These are phyloP conservation scores for Neoseiulus cucumeris DNA, from an alignment of 1,140 invertebrate genomes.

Conservation along the genomic window DNA sequence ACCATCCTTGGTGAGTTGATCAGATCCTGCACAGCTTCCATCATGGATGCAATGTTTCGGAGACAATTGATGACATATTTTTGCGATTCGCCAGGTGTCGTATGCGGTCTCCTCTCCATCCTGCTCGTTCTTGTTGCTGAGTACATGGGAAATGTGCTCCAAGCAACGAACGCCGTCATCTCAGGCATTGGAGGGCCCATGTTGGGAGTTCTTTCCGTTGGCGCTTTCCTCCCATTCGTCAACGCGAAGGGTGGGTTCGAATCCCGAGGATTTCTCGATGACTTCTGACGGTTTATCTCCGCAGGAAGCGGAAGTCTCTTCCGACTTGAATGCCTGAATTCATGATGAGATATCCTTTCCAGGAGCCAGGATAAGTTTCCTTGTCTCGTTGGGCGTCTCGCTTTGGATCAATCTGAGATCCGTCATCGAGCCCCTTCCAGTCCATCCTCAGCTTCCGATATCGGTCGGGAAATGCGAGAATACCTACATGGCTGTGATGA, in stretches of 20 bases:
- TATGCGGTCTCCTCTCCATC: constrained; percentile 45
- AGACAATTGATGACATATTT: neutral
- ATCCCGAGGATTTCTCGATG: neutral
- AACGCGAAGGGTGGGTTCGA: constrained; percentile 33
- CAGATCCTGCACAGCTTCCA: neutral
- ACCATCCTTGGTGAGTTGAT: neutral
- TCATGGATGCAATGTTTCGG: neutral
- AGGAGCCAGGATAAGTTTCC: neutral
- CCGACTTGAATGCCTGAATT: neutral
- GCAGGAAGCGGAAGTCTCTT: neutral
- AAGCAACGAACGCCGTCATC: constrained; percentile 52
- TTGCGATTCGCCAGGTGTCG: constrained; percentile 32
- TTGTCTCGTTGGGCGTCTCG: neutral
- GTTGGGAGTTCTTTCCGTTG: constrained; percentile 50
- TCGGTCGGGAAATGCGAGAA: neutral
- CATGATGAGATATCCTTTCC: neutral
- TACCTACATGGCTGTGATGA: neutral
- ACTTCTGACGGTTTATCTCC: neutral
- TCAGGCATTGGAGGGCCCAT: constrained; percentile 57
- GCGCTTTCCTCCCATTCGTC: constrained; percentile 43
- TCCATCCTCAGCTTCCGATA: neutral
- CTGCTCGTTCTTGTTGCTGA: constrained; percentile 52
- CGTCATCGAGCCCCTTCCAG: neutral
- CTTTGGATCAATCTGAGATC: neutral
- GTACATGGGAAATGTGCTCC: constrained; percentile 45